Conservation (phyloP, 2,113 vertebrate species). For the Halcyon senegalensis region DNA sequence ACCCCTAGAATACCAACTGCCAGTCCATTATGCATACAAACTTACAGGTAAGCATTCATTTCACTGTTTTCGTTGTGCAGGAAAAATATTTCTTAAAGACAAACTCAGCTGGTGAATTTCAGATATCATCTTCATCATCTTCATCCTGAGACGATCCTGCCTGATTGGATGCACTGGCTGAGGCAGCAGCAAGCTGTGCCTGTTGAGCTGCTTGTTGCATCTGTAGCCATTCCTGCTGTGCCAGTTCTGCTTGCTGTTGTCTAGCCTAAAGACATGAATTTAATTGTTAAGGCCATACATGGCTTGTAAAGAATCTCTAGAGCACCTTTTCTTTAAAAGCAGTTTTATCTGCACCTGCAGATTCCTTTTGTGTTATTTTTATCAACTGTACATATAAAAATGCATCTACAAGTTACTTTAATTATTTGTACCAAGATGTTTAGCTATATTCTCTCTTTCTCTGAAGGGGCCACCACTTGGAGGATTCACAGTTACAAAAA, state of each 20-base stretch:
- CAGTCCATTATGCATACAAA: slow-evolving; percentile 78
- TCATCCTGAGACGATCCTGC: slow-evolving; percentile 97
- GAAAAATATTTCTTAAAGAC: slow-evolving; percentile 72
- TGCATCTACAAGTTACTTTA: background rate
- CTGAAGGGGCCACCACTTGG: background rate
- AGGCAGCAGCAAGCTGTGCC: slow-evolving; percentile 93
- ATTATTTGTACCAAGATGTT: background rate
- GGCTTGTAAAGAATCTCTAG: background rate
- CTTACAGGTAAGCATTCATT: slow-evolving; percentile 80
- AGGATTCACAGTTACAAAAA: background rate
- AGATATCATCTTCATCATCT: slow-evolving; percentile 98
- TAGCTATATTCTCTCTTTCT: background rate
- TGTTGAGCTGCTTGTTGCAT: slow-evolving; percentile 99
- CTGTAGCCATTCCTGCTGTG: slow-evolving; percentile 98
- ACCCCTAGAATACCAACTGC: slow-evolving; percentile 80
- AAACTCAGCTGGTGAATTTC: slow-evolving; percentile 79
- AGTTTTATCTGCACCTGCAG: background rate
- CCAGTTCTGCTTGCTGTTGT: slow-evolving; percentile 97
- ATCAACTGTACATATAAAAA: background rate
- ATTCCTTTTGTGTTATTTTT: background rate
- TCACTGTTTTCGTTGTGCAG: slow-evolving; percentile 79
- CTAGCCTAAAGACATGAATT: slow-evolving; percentile 84
- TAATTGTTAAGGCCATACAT: background rate
- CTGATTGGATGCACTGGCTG: slow-evolving; percentile 91
- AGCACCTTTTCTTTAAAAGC: background rate